phyloP scores from a whole-genome alignment of 2,113 vertebrate genomes.

The Bombycilla garrulus region DNA sequence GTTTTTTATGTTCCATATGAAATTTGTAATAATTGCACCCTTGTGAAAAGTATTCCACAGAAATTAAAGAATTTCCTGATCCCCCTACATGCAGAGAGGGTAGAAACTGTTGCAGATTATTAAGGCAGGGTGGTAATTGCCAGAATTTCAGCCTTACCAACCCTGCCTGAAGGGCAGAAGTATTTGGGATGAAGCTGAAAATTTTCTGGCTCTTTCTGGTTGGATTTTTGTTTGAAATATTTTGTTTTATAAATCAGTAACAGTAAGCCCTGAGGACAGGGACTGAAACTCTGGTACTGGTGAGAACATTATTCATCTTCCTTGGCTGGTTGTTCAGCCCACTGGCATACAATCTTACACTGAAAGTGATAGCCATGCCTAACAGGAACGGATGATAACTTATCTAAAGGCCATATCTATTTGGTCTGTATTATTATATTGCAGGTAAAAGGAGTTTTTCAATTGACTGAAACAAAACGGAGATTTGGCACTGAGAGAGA shows the following conservation, averaged over 20 bases:
- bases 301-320: conserved; percentile 24
- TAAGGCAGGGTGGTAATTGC: not conserved
- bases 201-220: not conserved
- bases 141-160: not conserved
- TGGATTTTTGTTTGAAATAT: not conserved
- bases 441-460: not conserved
- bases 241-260: conserved; percentile 37
- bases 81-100: not conserved
- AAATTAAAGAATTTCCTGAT: not conserved
- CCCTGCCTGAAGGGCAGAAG: not conserved
- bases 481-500: not conserved
- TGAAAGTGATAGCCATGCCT: not conserved
- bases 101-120: not conserved
- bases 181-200: not conserved
- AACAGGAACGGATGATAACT: not conserved
- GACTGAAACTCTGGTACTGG: not conserved
- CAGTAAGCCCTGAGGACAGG: not conserved
- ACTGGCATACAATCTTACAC: not conserved
- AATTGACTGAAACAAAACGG: not conserved
- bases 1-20: not conserved
- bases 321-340: not conserved
- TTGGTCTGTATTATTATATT: not conserved
- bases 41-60: not conserved
- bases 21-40: not conserved
- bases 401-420: not conserved